phyloP scores from a whole-genome alignment of 2,113 vertebrate genomes.

The Illadopsis cleaveri region DNA sequence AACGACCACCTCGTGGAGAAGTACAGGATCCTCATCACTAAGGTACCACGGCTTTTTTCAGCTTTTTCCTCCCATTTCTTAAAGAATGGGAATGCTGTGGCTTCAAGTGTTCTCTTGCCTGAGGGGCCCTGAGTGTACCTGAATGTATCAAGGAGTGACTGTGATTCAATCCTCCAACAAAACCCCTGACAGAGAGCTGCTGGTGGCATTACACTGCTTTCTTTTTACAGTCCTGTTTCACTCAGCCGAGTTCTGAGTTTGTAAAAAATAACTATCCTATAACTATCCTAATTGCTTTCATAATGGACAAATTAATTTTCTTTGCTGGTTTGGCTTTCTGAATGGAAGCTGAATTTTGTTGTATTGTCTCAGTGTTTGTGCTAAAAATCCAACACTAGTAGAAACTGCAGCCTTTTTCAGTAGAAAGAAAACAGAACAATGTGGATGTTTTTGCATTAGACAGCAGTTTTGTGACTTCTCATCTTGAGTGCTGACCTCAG shows the following conservation, averaged over 20 bases:
- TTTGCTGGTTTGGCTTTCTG: neutral
- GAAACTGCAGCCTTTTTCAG: neutral
- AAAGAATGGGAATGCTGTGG: neutral
- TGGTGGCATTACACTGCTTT: neutral
- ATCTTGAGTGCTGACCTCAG: neutral
- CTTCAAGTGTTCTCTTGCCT: neutral
- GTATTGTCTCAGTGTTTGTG: neutral
- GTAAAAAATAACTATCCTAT: neutral
- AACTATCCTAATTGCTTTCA: slow-evolving; percentile 6
- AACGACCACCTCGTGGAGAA: slow-evolving; percentile 97
- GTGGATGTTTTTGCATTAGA: neutral
- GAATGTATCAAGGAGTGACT: fast-evolving
- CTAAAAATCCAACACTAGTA: neutral
- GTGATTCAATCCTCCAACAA: fast-evolving
- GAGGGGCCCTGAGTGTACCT: neutral
- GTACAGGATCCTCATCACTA: slow-evolving; percentile 97
- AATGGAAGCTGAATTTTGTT: neutral
- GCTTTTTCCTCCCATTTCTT: fast-evolving
- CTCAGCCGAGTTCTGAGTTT: neutral
- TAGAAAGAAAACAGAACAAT: neutral
- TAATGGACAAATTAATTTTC: neutral
- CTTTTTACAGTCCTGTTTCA: neutral
- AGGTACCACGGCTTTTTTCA: slow-evolving; percentile 76
- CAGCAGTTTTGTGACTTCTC: neutral
- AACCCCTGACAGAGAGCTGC: fast-evolving